Evolutionary conservation across 2,113 vertebrate genomes (phyloP).

Genomic region (Sander lucioperca): DNA sequence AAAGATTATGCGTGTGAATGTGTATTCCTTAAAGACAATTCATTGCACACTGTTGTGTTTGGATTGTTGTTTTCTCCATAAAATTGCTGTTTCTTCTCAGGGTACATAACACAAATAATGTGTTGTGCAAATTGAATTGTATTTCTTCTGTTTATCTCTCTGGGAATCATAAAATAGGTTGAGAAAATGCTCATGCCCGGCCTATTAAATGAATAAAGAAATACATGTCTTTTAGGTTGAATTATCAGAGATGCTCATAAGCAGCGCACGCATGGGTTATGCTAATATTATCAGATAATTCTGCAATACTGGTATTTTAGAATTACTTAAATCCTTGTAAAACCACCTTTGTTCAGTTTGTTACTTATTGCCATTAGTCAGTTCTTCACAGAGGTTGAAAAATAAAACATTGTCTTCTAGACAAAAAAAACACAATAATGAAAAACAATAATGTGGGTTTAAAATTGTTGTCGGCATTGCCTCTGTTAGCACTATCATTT

Average conservation of each 20-base stretch:
- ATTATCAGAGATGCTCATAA: constrained; percentile 10
- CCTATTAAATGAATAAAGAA: constrained; percentile 34
- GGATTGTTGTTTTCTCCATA: neutral
- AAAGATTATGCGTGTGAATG: neutral
- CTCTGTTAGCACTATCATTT: constrained; percentile 36
- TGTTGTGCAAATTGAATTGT: constrained; percentile 19
- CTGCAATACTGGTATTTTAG: neutral
- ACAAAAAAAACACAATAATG: constrained; percentile 1
- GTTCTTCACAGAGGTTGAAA: constrained; percentile 24
- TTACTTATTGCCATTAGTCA: constrained; percentile 28
- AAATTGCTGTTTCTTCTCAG: constrained; percentile 14
- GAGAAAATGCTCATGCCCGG: constrained; percentile 2
- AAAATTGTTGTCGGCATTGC: constrained; percentile 38
- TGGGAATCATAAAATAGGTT: constrained; percentile 7
- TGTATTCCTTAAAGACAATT: constrained; percentile 7
- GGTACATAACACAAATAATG: neutral
- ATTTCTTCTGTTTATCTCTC: constrained; percentile 11
- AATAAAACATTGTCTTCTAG: constrained; percentile 15
- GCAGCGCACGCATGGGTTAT: constrained; percentile 1
- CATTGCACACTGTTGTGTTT: constrained; percentile 8
- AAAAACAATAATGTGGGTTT: constrained; percentile 13
- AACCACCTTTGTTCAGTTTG: constrained; percentile 4
- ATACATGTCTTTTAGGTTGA: constrained; percentile 37
- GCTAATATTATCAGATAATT: constrained; percentile 8
- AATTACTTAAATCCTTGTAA: neutral